These are phyloP conservation scores for Temnothorax unifasciatus DNA, from an alignment of 2,888 invertebrate species.

Conservation along the genomic window DNA sequence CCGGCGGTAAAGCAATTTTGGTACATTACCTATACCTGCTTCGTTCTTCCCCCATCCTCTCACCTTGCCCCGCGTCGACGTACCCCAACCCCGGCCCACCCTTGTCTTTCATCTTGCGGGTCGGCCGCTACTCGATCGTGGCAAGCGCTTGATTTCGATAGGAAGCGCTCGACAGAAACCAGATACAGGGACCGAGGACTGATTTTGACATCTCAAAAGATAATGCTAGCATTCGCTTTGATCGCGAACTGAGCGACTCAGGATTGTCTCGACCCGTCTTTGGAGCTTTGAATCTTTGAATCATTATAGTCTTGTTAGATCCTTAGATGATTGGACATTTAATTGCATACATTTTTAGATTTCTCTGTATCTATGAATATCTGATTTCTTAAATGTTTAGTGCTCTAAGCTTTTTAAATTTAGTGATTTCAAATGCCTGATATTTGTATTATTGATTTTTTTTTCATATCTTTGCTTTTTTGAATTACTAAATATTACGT, in stretches of 20 bases:
- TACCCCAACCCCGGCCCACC: constrained; percentile 49
- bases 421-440: neutral
- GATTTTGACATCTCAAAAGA: constrained; percentile 59
- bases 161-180: constrained; percentile 64
- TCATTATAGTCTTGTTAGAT: neutral
- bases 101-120: constrained; percentile 74
- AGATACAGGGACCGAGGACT: constrained; percentile 63
- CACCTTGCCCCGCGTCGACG: neutral
- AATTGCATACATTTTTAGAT: neutral
- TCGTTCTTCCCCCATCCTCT: constrained; percentile 43
- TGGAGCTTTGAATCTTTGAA: constrained; percentile 21
- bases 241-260: constrained; percentile 24
- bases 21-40: constrained; percentile 84
- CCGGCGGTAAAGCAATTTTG: constrained; percentile 85
- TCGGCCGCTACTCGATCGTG: constrained; percentile 72
- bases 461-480: neutral
- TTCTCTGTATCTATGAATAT: neutral
- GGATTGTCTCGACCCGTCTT: constrained; percentile 20
- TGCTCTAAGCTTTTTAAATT: neutral
- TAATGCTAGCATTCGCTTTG: constrained; percentile 55
- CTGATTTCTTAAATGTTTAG: neutral
- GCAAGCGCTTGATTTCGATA: constrained; percentile 76
- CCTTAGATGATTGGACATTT: neutral
- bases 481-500: neutral
- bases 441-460: neutral